Evolutionary conservation across 2,797 vertebrate genomes (phyloP), one percentile per base, ranked within the genome.

Genomic region (Argyrosomus regius): DNA sequence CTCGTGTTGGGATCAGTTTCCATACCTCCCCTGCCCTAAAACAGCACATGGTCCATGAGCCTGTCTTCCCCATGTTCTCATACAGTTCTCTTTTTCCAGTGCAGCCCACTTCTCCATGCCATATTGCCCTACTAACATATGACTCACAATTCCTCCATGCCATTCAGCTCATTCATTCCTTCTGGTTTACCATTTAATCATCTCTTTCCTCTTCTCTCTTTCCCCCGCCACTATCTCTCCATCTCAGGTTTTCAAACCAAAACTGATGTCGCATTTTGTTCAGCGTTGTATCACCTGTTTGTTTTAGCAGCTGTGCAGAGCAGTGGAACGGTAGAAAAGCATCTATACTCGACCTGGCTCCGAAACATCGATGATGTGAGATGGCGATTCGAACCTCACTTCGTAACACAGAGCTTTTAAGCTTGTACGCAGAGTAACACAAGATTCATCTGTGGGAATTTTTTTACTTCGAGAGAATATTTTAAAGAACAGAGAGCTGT

Each of bases 61-160:
- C 46, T 1, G 48, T 65, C 65, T 72, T 75, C 22, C 61, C 45
- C 67, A 46, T 69, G 66, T 60, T 79, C 52, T 79, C 54, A 41
- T 72, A 43, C 56, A 22, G 20, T 48, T 68, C 64, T 65, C 6
- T 52, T 81, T 79, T 84, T 77, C 82, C 71, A 61, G 16, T 17
- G 31, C 56, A 54, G 60, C 43, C 70, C 0, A 46, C 64, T 67
- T 69, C 69, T 82, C 52, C 62, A n/a, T 62, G 63, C 75, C 62
- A 35, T 77, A 26, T 45, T 74, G 56, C 62, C 48, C 77, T 11
- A 16, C 46, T 46, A 69, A 54, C 72, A 80, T 60, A 56, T 81
- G 74, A 84, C 62, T 70, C 82, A 71, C 64, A n/a, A 18, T 68
- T 62, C 56, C 54, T 82, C 54, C 31, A 69, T 45, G 31, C 61